Percentiles rank a stretch among this genome's conserved stretches.
phyloP scores from a whole-genome alignment of 1,140 invertebrate genomes.

The Drosophila subpulchrella region DNA sequence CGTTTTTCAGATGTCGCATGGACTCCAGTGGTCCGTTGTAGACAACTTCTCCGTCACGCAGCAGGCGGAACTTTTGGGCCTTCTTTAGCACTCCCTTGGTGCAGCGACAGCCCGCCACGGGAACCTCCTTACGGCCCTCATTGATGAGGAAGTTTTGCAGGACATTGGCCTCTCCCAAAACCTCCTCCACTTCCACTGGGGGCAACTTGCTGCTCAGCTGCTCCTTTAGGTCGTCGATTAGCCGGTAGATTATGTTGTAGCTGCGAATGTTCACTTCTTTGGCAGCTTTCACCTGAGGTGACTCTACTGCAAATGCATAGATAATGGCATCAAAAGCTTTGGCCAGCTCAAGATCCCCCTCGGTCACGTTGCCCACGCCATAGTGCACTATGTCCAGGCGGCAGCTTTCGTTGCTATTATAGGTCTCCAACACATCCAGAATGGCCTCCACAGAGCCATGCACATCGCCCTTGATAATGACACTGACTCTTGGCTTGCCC shows the following conservation, averaged over 20 bases:
- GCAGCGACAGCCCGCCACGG: conserved; percentile 95
- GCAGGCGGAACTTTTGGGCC: conserved; percentile 88
- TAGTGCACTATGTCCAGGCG: conserved; percentile 94
- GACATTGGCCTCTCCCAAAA: conserved; percentile 94
- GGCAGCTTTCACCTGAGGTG: conserved; percentile 71
- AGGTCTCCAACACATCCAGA: conserved; percentile 95
- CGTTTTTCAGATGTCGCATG: conserved; percentile 95
- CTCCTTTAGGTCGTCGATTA: conserved; percentile 94
- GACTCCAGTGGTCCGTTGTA: conserved; percentile 91
- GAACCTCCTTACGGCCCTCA: conserved; percentile 92
- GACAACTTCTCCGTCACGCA: conserved; percentile 89
- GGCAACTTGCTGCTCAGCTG: conserved; percentile 92
- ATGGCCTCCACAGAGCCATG: conserved; percentile 97
- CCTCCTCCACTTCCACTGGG: conserved; percentile 89
- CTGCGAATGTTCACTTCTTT: conserved; percentile 87
- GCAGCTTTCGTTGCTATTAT: conserved; percentile 90
- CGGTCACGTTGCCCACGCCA: conserved; percentile 93
- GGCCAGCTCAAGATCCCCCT: conserved; percentile 94
- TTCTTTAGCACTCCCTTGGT: conserved; percentile 91
- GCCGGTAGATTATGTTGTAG: conserved; percentile 95
- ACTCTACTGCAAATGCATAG: conserved; percentile 93
- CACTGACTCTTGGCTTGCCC: conserved; percentile 85
- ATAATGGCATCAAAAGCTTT: conserved; percentile 93
- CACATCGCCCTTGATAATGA: conserved; percentile 91
- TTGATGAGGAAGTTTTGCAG: conserved; percentile 93